A percentile compares a stretch with the other conserved stretches of the same genome.
These are phyloP conservation scores for Ophonus ardosiacus DNA, from an alignment of 2,888 invertebrate species.

Conservation along the genomic window DNA sequence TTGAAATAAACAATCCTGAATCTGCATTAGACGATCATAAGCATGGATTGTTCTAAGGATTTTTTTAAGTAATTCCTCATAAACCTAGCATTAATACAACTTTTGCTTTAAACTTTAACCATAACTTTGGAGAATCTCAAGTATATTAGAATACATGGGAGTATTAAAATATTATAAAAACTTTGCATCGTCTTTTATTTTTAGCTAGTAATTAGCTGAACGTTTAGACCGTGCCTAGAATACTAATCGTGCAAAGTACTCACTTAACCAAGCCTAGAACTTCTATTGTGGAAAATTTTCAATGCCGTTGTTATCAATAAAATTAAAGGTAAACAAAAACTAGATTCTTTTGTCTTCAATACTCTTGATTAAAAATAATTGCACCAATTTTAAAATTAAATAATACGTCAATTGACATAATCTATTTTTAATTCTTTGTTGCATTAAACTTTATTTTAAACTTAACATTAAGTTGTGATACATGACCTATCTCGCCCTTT, in stretches of 20 bases:
- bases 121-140: background rate
- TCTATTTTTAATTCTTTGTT: background rate
- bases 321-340: background rate
- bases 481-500: constrained; percentile 7
- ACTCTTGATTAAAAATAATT: background rate
- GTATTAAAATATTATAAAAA: background rate
- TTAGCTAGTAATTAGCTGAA: constrained; percentile 25
- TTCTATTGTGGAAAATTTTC: background rate
- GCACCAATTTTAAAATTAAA: background rate
- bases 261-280: background rate
- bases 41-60: background rate
- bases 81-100: no score
- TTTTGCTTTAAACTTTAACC: no score
- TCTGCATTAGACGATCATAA: no score
- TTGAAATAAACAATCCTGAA: no score
- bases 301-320: background rate
- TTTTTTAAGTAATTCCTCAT: background rate
- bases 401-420: background rate
- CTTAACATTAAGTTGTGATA: background rate
- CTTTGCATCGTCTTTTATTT: constrained; percentile 8
- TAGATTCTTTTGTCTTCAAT: no score
- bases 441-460: background rate
- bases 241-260: constrained; percentile 24
- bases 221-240: constrained; percentile 36
- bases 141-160: background rate